Conservation (phyloP, 2,113 vertebrate species). For the Loxodonta africana region DNA sequence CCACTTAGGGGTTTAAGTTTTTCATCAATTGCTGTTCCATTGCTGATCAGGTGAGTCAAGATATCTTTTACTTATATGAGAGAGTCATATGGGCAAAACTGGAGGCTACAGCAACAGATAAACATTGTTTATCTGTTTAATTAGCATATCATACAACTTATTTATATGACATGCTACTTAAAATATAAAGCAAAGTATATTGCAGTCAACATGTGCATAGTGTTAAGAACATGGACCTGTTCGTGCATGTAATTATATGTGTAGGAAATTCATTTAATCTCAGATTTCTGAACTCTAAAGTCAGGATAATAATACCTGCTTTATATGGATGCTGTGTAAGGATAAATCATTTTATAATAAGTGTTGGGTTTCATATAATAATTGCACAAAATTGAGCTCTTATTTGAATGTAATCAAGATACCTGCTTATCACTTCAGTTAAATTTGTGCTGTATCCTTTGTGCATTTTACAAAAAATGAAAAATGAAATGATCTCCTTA, state of each 20-base stretch:
- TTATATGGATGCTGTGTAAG: neutral
- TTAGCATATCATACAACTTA: neutral
- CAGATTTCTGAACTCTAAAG: neutral
- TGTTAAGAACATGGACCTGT: neutral
- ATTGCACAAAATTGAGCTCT: constrained; percentile 9
- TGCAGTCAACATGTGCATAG: neutral
- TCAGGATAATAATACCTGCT: neutral
- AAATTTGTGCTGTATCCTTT: neutral
- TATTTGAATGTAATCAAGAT: constrained; percentile 10
- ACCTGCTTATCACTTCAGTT: neutral
- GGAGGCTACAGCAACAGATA: constrained; percentile 15
- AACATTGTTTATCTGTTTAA: neutral
- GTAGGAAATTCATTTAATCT: constrained; percentile 6
- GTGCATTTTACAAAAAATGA: constrained; percentile 15
- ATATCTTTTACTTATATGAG: constrained; percentile 10
- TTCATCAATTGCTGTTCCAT: constrained; percentile 5
- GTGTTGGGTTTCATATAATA: constrained; percentile 30
- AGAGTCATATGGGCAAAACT: constrained; percentile 15
- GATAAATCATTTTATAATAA: neutral
- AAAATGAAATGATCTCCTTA: neutral
- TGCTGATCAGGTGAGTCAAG: constrained; percentile 1
- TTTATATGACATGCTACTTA: constrained; percentile 25
- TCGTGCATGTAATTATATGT: neutral
- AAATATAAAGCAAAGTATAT: constrained; percentile 30
- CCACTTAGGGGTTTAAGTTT: constrained; percentile 33